Conservation (phyloP, 2,888 invertebrate species). For the Dendrolimus pini region DNA sequence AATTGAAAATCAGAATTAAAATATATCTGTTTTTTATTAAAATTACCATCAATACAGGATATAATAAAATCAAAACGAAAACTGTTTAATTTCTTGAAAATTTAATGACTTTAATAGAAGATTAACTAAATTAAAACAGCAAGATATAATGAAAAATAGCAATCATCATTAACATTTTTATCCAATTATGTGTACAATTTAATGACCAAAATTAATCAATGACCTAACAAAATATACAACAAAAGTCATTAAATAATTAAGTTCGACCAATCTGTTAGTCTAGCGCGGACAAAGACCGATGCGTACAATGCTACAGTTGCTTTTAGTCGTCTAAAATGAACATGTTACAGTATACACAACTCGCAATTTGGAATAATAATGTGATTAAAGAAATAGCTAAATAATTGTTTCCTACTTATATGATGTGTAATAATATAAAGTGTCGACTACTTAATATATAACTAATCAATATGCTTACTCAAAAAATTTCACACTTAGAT, state of each 20-base stretch:
- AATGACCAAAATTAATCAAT: slow-evolving; percentile 75
- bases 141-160: slow-evolving; percentile 72
- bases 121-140: slow-evolving; percentile 77
- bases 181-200: slow-evolving; percentile 65
- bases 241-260: slow-evolving; percentile 76
- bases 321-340: slow-evolving; percentile 64
- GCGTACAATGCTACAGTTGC: slow-evolving; percentile 34
- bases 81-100: slow-evolving; percentile 65
- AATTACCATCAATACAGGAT: background rate
- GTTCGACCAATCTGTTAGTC: slow-evolving; percentile 66
- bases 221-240: slow-evolving; percentile 78
- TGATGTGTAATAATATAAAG: slow-evolving; percentile 75
- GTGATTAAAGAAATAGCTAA: slow-evolving; percentile 75
- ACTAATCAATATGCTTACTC: slow-evolving; percentile 68
- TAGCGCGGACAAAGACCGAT: slow-evolving; percentile 54
- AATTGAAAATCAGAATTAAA: background rate
- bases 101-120: slow-evolving; percentile 77
- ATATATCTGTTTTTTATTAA: slow-evolving; percentile 3
- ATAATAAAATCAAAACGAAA: slow-evolving; percentile 29
- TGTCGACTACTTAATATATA: slow-evolving; percentile 75
- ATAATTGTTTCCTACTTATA: slow-evolving; percentile 76
- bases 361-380: slow-evolving; percentile 76
- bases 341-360: slow-evolving; percentile 69
- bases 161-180: slow-evolving; percentile 68
- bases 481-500: slow-evolving; percentile 70